Evolutionary conservation across 1,140 invertebrate species (phyloP).

Genomic region (Fopius arisanus): DNA sequence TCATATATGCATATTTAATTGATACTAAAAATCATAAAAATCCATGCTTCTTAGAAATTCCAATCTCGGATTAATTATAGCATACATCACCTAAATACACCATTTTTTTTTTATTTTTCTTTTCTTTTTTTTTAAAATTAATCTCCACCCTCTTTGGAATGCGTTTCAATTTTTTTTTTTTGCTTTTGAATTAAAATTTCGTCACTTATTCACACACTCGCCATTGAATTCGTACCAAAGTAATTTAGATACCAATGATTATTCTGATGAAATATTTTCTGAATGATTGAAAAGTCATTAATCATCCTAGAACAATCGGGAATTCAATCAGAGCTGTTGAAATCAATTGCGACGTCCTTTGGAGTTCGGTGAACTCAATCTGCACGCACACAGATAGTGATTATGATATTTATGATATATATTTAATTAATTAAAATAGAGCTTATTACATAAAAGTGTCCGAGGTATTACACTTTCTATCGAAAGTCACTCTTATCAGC

Average conservation of each 20-base stretch:
- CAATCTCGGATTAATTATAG: neutral
- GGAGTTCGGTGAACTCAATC: neutral
- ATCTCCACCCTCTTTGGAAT: too few species aligned
- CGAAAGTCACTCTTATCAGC: neutral
- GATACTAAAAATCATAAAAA: neutral
- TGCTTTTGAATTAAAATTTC: too few species aligned
- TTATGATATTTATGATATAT: neutral
- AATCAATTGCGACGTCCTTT: neutral
- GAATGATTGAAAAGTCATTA: neutral
- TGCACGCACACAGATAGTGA: neutral
- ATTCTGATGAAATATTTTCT: neutral
- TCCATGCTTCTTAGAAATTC: neutral
- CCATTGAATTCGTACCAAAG: too few species aligned
- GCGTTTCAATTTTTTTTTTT: too few species aligned
- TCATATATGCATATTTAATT: conserved; percentile 20
- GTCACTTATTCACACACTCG: too few species aligned
- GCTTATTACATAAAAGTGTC: neutral
- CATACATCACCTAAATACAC: too few species aligned
- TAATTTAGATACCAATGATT: neutral
- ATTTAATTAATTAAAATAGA: neutral
- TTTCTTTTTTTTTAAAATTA: too few species aligned
- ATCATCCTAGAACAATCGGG: neutral
- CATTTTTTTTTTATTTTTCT: too few species aligned
- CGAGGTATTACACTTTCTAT: conserved; percentile 10
- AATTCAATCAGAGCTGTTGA: neutral